Conservation (phyloP, 1,140 invertebrate genomes). For the Bombus haemorrhoidalis region DNA sequence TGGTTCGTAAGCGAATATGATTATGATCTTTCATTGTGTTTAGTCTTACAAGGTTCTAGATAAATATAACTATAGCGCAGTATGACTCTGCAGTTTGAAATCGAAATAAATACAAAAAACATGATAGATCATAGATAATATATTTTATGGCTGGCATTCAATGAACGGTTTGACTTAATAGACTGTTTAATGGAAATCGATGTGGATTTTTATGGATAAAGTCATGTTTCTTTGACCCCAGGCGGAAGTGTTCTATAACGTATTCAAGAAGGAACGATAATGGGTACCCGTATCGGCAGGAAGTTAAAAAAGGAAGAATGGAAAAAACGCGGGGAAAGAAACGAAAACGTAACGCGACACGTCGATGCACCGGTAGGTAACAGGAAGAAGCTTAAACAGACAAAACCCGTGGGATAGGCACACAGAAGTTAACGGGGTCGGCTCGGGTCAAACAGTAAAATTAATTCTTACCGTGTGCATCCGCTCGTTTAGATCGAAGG, state of each 20-base stretch:
- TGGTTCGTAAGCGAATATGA: not conserved
- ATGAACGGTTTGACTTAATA: not conserved
- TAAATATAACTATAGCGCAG: not conserved
- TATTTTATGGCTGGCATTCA: not conserved
- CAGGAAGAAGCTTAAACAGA: slow-evolving; percentile 61
- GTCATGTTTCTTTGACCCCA: slow-evolving; percentile 9
- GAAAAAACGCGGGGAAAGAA: slow-evolving; percentile 16
- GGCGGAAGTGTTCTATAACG: slow-evolving; percentile 39
- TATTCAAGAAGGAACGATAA: slow-evolving; percentile 53
- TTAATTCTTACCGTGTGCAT: slow-evolving; percentile 62
- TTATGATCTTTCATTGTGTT: too few species aligned
- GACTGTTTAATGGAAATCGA: slow-evolving; percentile 1
- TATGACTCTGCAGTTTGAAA: too few species aligned
- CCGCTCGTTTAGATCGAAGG: slow-evolving; percentile 47
- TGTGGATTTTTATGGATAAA: slow-evolving; percentile 32
- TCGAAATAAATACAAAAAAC: not conserved
- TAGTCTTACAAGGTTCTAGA: too few species aligned
- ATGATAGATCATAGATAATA: not conserved
- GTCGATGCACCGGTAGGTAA: slow-evolving; percentile 51
- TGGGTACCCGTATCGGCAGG: slow-evolving; percentile 58
- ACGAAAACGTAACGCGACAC: slow-evolving; percentile 57
- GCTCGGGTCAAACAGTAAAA: slow-evolving; percentile 62
- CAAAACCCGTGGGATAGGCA: slow-evolving; percentile 70
- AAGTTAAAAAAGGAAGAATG: slow-evolving; percentile 3
- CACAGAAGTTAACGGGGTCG: slow-evolving; percentile 64